Conservation (phyloP, 2,113 vertebrate genomes). For the Bujurquina vittata region DNA sequence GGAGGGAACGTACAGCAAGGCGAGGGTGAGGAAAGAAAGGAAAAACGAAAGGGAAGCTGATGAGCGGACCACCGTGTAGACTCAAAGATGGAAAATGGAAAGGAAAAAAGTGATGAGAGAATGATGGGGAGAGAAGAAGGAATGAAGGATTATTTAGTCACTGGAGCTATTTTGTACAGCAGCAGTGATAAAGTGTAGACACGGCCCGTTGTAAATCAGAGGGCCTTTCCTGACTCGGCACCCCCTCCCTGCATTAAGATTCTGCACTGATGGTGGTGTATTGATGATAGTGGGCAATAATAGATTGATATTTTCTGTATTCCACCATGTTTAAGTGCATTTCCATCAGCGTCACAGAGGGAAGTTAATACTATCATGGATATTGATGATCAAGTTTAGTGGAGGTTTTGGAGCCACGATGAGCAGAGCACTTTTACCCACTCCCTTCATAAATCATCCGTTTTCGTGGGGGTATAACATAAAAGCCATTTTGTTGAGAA, state of each 20-base stretch:
- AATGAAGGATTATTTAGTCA: slow-evolving; percentile 54
- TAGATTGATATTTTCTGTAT: slow-evolving; percentile 67
- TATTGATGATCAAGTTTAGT: slow-evolving; percentile 72
- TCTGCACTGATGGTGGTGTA: slow-evolving; percentile 42
- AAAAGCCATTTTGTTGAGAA: slow-evolving; percentile 75
- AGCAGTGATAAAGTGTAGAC: slow-evolving; percentile 59
- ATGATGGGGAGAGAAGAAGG: slow-evolving; percentile 26
- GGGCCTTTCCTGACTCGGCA: slow-evolving; percentile 45
- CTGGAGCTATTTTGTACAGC: slow-evolving; percentile 48
- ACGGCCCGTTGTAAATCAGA: slow-evolving; percentile 65
- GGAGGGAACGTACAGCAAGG: slow-evolving; percentile 4
- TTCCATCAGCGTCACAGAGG: slow-evolving; percentile 68
- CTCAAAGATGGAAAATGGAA: slow-evolving; percentile 23
- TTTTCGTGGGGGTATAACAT: slow-evolving; percentile 63
- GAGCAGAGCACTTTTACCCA: slow-evolving; percentile 59
- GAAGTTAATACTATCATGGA: slow-evolving; percentile 70
- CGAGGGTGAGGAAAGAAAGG: slow-evolving; percentile 19
- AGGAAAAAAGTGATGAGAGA: slow-evolving; percentile 41
- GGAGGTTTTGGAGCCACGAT: slow-evolving; percentile 59
- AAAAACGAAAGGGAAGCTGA: slow-evolving; percentile 19
- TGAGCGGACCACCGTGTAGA: slow-evolving; percentile 38
- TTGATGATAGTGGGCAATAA: slow-evolving; percentile 65
- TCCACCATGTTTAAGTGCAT: slow-evolving; percentile 69
- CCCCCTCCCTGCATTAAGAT: slow-evolving; percentile 47
- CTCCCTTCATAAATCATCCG: slow-evolving; percentile 71